Evolutionary conservation across 2,113 vertebrate species (phyloP), one percentile per base, ranked within the genome.

Genomic region (Hippocampus mohnikei): DNA sequence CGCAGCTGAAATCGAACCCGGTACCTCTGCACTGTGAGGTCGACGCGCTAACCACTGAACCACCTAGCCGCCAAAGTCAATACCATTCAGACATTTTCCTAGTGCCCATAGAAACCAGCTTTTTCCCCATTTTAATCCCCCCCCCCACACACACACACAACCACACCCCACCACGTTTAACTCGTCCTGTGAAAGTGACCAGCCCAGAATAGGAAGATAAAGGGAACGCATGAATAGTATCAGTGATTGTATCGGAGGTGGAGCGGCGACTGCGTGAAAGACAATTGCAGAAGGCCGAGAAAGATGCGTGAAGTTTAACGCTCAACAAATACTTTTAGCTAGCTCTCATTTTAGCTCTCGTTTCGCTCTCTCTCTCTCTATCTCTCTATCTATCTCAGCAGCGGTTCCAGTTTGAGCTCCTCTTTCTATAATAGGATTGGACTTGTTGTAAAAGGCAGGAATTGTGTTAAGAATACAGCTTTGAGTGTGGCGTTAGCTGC

Each of bases 381-480:
- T 63, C 12, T 64, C 46, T 25, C 42, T 44, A 21, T 42, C 61
- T 42, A 21, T 10, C 8, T 13, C 25, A 10, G 40, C 37, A n/a
- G 20, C 15, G 37, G 33, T 13, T 63, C 21, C 21, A 25, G 7
- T 65, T 65, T 46, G 41, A 25, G 25, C 41, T 65, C 41, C 23
- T 46, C 42, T 18, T 46, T 33, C 42, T 65, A 11, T 44, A 44
- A 65, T 25, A 46, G 63, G 63, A 65, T 46, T 65, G 13, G n/a
- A 8, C 23, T n/a, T 65, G 63, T 44, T 33, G 20, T 65, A 65
- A 61, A 61, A 65, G 63, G n/a, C 40, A 16, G 13, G 41, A 46
- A 46, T 65, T 44, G 63, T 27, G 63, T 65, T 46, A 41, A 27
- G 63, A 46, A 44, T 65, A 65, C 15, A 18, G 41, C 63, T 65